Conservation (phyloP, 2,797 vertebrate genomes). For the Periophthalmus magnuspinnatus region DNA sequence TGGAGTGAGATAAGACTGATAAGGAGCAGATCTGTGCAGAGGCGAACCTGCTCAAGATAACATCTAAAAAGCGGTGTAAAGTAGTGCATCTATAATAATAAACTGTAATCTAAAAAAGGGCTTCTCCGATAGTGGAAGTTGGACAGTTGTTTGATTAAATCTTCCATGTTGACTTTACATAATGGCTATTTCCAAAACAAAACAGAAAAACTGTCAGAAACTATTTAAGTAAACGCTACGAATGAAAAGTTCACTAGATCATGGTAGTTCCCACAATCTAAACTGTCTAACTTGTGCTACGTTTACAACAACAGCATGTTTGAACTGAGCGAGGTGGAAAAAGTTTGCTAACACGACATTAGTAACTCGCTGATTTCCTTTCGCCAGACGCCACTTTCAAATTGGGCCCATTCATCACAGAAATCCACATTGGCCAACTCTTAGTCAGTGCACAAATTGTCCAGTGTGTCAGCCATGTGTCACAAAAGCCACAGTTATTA, state of each 20-base stretch:
- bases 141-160: background rate
- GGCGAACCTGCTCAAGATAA: too few relatives aligned
- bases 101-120: background rate
- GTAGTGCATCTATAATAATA: too few relatives aligned
- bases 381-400: slow-evolving; percentile 43
- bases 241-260: background rate
- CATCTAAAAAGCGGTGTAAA: too few relatives aligned
- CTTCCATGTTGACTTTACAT: background rate
- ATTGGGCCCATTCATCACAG: slow-evolving; percentile 54
- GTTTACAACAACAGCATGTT: slow-evolving; percentile 44
- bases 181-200: background rate
- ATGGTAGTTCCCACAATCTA: background rate
- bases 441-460: slow-evolving; percentile 35
- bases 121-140: background rate
- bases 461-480: slow-evolving; percentile 42
- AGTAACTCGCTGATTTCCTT: slow-evolving; percentile 39
- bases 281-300: slow-evolving; percentile 59
- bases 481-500: slow-evolving; percentile 44
- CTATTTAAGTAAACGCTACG: background rate
- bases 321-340: slow-evolving; percentile 35
- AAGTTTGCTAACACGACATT: slow-evolving; percentile 38
- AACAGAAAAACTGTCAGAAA: background rate
- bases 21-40: too few relatives aligned
- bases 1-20: too few relatives aligned
- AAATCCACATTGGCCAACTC: slow-evolving; percentile 28